Percentiles rank a stretch among this genome's conserved stretches.
Conservation (phyloP, 2,797 vertebrate genomes). For the Platyrinchus mystaceus region DNA sequence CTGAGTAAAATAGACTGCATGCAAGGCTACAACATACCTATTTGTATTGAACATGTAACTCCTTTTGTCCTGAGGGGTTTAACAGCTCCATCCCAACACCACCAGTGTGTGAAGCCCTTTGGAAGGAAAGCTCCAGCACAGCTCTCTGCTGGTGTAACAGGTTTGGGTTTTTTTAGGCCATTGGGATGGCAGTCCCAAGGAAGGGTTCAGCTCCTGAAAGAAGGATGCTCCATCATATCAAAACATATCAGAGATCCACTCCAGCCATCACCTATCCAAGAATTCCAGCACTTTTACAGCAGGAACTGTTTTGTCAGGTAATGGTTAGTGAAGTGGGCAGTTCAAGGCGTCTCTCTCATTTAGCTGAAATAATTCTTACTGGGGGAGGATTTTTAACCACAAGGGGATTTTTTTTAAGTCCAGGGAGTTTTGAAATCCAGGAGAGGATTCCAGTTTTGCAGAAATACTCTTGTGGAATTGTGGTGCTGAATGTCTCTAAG, state of each 20-base stretch:
- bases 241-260: background rate
- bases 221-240: background rate
- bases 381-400: background rate
- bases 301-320: background rate
- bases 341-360: background rate
- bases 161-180: background rate
- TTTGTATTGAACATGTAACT: background rate
- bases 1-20: background rate
- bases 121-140: background rate
- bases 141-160: rapidly evolving
- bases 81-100: background rate
- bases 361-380: background rate
- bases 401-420: background rate
- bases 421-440: background rate
- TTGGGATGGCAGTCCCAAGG: background rate
- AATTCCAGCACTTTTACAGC: background rate
- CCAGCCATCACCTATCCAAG: background rate
- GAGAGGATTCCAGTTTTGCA: background rate
- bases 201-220: rapidly evolving
- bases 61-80: background rate
- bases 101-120: background rate
- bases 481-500: background rate
- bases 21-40: conserved; percentile 17
- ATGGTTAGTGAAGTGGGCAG: background rate
- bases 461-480: background rate